Conservation (phyloP, 2,888 invertebrate species). For the Lithophane socia region DNA sequence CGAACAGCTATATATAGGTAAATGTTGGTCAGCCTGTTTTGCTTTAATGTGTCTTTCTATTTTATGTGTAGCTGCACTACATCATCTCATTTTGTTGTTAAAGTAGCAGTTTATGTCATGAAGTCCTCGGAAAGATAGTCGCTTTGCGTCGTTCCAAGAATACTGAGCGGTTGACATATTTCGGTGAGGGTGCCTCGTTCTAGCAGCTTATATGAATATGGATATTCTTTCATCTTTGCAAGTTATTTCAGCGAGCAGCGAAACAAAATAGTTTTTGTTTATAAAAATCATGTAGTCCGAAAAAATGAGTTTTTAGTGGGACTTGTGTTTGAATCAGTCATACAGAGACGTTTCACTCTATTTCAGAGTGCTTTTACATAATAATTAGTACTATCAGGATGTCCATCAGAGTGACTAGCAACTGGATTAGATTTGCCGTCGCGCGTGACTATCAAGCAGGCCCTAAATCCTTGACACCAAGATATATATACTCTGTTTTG, state of each 20-base stretch:
- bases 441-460: conserved; percentile 4
- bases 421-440: neutral
- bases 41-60: conserved; percentile 1
- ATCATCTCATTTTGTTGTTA: conserved; percentile 10
- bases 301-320: neutral
- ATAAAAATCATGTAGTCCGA: neutral
- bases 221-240: conserved; percentile 15
- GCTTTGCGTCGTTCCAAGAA: conserved; percentile 10
- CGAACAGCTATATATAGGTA: neutral
- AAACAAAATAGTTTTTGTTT: neutral
- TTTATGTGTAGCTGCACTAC: neutral
- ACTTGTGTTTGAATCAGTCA: neutral
- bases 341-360: neutral
- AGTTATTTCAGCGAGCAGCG: neutral
- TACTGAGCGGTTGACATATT: conserved; percentile 26
- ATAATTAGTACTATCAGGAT: neutral
- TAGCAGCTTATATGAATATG: conserved; percentile 17
- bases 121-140: conserved; percentile 15
- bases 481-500: neutral
- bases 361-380: neutral
- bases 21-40: conserved; percentile 15
- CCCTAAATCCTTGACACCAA: conserved; percentile 15
- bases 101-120: conserved; percentile 19
- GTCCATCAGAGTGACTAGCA: neutral
- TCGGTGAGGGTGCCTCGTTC: neutral